Evolutionary conservation across 1,140 invertebrate species (phyloP).

Genomic region (Apis dorsata): DNA sequence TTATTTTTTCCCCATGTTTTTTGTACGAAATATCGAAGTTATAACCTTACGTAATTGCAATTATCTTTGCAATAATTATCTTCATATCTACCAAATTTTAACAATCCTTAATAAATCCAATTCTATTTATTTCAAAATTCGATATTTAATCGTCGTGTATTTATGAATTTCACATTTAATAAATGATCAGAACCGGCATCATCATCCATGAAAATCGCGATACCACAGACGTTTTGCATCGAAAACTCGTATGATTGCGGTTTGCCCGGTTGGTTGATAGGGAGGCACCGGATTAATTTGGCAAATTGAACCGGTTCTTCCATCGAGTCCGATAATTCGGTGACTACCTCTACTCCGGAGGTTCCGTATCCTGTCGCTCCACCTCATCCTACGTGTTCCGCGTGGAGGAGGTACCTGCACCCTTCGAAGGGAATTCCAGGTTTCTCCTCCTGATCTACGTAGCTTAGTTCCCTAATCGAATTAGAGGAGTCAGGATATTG

Average conservation of each 20-base stretch:
- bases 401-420: conserved; percentile 62
- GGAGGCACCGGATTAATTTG: conserved; percentile 75
- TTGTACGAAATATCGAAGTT: too few species aligned
- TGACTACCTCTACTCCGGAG: conserved; percentile 53
- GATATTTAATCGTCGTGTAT: background rate
- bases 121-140: background rate
- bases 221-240: conserved; percentile 68
- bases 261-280: conserved; percentile 48
- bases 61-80: too few species aligned
- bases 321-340: conserved; percentile 79
- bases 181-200: background rate
- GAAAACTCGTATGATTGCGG: conserved; percentile 66
- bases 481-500: conserved; percentile 80
- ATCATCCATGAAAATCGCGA: conserved; percentile 4
- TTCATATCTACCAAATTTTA: too few species aligned
- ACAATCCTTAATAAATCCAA: too few species aligned
- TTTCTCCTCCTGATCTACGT: conserved; percentile 61
- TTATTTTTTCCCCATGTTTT: too few species aligned
- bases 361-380: conserved; percentile 34
- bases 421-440: conserved; percentile 67
- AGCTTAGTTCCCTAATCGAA: conserved; percentile 78
- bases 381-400: conserved; percentile 25
- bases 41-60: too few species aligned
- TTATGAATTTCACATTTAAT: too few species aligned
- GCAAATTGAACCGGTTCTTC: conserved; percentile 79